Evolutionary conservation across 2,113 vertebrate genomes (phyloP).

Genomic region (Cariama cristata): DNA sequence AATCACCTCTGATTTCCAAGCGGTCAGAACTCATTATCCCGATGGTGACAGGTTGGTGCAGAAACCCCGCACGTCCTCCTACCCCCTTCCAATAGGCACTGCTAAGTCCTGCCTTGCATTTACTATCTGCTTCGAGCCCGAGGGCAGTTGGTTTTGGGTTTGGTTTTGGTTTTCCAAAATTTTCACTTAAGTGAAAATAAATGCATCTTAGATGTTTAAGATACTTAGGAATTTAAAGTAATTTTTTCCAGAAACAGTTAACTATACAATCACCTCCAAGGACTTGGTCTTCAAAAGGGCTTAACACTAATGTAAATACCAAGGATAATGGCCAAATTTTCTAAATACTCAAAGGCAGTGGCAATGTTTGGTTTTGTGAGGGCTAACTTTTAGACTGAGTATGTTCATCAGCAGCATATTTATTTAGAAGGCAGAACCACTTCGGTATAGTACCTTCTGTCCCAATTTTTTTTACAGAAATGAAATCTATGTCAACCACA

Average conservation of each 20-base stretch:
- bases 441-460: neutral
- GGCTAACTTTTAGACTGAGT: neutral
- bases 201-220: neutral
- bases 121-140: neutral
- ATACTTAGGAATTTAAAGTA: neutral
- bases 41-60: neutral
- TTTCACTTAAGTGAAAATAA: neutral
- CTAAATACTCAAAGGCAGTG: neutral
- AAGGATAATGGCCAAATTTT: neutral
- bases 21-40: neutral
- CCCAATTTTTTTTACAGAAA: neutral
- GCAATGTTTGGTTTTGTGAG: neutral
- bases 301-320: neutral
- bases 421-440: neutral
- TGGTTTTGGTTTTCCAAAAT: neutral
- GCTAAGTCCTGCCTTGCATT: neutral
- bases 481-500: neutral
- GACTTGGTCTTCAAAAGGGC: neutral
- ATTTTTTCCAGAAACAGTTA: neutral
- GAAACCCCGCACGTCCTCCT: neutral
- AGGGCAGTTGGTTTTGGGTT: neutral
- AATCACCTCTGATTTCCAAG: neutral
- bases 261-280: neutral
- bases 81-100: neutral
- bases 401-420: neutral